Percentiles rank a stretch among this genome's conserved stretches.
Evolutionary conservation across 2,113 vertebrate species (phyloP).

Genomic region (Etheostoma spectabile): DNA sequence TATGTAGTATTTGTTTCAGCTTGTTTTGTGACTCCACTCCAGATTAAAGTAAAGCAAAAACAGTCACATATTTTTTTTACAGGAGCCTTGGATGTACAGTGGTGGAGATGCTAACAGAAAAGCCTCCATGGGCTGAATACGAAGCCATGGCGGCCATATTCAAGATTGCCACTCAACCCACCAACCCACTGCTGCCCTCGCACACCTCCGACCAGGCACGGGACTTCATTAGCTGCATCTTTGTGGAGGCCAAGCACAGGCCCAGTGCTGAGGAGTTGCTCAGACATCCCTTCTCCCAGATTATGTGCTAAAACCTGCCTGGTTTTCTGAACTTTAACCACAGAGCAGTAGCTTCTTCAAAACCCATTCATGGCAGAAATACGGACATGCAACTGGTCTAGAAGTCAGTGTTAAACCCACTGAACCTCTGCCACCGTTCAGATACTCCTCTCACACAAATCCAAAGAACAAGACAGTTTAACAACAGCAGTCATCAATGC

Average conservation of each 20-base stretch:
- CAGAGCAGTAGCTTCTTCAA: constrained; percentile 25
- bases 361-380: background rate
- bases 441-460: background rate
- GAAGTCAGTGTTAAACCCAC: constrained; percentile 19
- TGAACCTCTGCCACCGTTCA: background rate
- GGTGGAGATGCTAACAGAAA: constrained; percentile 97
- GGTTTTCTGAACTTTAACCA: constrained; percentile 22
- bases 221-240: constrained; percentile 94
- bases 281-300: constrained; percentile 94
- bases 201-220: constrained; percentile 91
- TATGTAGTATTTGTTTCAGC: constrained; percentile 34
- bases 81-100: constrained; percentile 97
- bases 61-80: constrained; percentile 12
- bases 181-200: constrained; percentile 93
- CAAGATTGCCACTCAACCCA: constrained; percentile 97
- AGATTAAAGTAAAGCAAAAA: background rate
- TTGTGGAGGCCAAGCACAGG: constrained; percentile 95
- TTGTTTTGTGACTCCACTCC: constrained; percentile 24
- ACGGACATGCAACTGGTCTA: background rate
- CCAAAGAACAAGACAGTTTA: constrained; percentile 6
- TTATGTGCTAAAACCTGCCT: constrained; percentile 87
- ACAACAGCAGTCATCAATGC: constrained; percentile 2
- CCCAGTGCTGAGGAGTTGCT: constrained; percentile 96
- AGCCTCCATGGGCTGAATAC: constrained; percentile 96
- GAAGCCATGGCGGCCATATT: constrained; percentile 98